Percentiles rank a stretch among this genome's conserved stretches.
Conservation (phyloP, 1,140 invertebrate genomes). For the Halyomorpha halys region DNA sequence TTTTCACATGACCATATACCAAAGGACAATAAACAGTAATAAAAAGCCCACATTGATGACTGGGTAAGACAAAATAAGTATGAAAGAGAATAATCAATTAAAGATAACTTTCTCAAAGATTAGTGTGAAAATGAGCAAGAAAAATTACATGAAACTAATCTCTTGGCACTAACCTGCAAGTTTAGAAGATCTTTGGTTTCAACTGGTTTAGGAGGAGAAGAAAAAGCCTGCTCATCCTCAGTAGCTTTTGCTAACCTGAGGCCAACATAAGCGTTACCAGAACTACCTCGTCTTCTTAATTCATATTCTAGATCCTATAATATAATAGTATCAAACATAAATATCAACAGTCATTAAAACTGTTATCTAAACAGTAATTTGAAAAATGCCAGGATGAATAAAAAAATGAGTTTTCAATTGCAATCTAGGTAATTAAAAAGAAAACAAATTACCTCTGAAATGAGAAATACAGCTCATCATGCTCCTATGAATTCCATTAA, state of each 20-base stretch:
- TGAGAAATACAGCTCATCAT: too few relatives aligned
- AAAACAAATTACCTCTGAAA: background rate
- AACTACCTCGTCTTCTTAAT: slow-evolving; percentile 46
- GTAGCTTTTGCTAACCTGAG: slow-evolving; percentile 57
- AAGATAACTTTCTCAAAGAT: too few relatives aligned
- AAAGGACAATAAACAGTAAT: too few relatives aligned
- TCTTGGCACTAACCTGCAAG: slow-evolving; percentile 23
- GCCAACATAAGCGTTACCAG: slow-evolving; percentile 68
- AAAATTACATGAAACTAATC: too few relatives aligned
- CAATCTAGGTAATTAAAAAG: background rate
- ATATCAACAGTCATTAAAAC: background rate
- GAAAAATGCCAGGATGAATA: slow-evolving; percentile 1
- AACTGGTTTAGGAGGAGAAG: slow-evolving; percentile 23
- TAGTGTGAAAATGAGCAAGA: too few relatives aligned
- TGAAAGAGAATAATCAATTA: too few relatives aligned
- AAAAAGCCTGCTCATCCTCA: slow-evolving; percentile 26
- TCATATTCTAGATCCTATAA: slow-evolving; percentile 72
- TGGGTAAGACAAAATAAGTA: too few relatives aligned
- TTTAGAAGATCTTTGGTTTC: slow-evolving; percentile 28
- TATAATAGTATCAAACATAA: slow-evolving; percentile 22
- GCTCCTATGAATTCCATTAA: too few relatives aligned
- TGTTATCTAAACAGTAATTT: background rate
- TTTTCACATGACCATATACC: too few relatives aligned
- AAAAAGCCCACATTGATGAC: too few relatives aligned
- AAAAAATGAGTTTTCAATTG: background rate